Evolutionary conservation across 2,797 vertebrate genomes (phyloP).

Genomic region (Myiotriccus ornatus): DNA sequence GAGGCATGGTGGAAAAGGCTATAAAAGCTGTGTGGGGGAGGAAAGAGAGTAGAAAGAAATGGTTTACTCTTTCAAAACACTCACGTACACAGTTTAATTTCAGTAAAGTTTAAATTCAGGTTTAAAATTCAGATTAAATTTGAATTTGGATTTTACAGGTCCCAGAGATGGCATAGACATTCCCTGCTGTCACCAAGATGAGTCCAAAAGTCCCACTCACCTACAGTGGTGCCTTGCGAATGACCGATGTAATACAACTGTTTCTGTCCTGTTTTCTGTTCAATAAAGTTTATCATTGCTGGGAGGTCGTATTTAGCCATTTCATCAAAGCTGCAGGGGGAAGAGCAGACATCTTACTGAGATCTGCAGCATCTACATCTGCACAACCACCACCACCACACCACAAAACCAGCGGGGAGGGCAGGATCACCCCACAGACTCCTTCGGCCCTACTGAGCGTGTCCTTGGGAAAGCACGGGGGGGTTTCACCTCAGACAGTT

Average conservation of each 20-base stretch:
- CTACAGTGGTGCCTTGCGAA: not conserved
- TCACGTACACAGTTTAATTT: not conserved
- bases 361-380: not conserved
- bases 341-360: not conserved
- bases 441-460: not conserved
- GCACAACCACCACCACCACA: not conserved
- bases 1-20: slow-evolving; percentile 1
- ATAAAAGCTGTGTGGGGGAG: not conserved
- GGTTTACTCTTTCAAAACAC: not conserved
- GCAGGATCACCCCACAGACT: not conserved
- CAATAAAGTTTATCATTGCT: not conserved
- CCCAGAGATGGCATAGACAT: too few relatives aligned
- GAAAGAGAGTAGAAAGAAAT: accelerated
- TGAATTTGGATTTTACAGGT: not conserved
- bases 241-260: not conserved
- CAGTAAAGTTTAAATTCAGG: not conserved
- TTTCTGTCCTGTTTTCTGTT: not conserved
- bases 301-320: not conserved
- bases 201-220: not conserved
- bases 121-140: not conserved
- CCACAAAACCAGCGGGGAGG: not conserved
- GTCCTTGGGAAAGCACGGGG: not conserved
- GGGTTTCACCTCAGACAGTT: not conserved
- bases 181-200: not conserved
- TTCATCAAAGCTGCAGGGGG: not conserved